Evolutionary conservation across 2,888 invertebrate species (phyloP).

Genomic region (Busseola fusca): DNA sequence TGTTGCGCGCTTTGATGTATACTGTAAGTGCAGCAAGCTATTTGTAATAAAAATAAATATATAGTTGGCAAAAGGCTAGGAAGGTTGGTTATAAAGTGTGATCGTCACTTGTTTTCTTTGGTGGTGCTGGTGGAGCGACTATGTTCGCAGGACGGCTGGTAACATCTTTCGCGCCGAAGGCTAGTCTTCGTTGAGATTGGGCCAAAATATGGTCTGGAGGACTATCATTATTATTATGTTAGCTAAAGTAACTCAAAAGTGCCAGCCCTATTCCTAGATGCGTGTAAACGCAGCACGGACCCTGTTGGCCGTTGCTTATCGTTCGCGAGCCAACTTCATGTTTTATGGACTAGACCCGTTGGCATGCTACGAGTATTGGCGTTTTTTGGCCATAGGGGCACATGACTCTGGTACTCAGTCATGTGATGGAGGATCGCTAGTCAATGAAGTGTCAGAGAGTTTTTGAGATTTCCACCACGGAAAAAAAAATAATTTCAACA

Average conservation of each 20-base stretch:
- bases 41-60: no score
- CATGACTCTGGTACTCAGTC: neutral
- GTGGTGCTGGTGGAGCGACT: no score
- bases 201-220: no score
- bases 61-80: no score
- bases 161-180: no score
- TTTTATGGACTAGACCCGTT: constrained; percentile 69
- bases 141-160: no score
- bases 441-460: neutral
- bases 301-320: constrained; percentile 75
- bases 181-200: no score
- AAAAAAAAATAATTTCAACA: neutral
- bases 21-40: no score
- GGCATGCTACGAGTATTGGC: constrained; percentile 41
- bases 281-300: constrained; percentile 60
- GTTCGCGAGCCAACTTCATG: constrained; percentile 72
- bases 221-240: neutral
- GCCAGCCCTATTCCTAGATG: constrained; percentile 58
- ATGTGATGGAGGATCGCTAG: neutral
- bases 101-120: no score
- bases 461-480: no score
- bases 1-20: no score
- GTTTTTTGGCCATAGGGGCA: constrained; percentile 22
- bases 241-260: neutral
- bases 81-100: no score